Evolutionary conservation across 2,797 vertebrate species (phyloP).

Genomic region (Alcedo atthis): DNA sequence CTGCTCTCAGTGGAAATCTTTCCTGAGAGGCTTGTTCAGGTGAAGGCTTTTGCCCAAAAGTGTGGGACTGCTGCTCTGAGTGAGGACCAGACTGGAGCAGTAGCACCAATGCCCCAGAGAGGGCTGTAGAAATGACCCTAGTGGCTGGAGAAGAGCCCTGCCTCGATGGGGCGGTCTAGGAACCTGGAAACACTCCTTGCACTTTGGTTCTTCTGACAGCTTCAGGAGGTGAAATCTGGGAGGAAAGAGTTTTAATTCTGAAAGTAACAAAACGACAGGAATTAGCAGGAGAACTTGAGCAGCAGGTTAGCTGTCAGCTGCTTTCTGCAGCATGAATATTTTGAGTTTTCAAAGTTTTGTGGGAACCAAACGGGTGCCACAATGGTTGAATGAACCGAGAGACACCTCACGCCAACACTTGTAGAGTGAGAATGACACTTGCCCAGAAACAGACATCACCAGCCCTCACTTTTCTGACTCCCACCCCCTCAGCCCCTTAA

Average conservation of each 20-base stretch:
- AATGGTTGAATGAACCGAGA: slow-evolving; percentile 28
- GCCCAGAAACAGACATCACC: slow-evolving; percentile 9
- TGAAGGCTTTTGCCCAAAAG: background rate
- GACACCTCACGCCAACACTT: slow-evolving; percentile 27
- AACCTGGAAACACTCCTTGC: background rate
- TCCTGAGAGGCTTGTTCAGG: background rate
- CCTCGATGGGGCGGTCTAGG: background rate
- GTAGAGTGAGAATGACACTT: slow-evolving; percentile 19
- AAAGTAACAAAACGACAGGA: background rate
- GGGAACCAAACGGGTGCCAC: background rate
- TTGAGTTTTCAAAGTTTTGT: slow-evolving; percentile 1
- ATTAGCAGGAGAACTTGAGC: background rate
- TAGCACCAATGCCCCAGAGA: background rate
- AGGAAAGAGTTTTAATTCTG: background rate
- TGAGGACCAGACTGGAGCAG: background rate
- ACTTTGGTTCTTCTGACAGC: background rate
- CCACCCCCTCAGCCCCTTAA: background rate
- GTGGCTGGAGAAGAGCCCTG: background rate
- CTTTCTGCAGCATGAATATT: background rate
- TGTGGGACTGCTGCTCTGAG: background rate
- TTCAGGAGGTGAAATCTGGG: background rate
- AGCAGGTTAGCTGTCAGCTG: background rate
- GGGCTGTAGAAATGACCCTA: background rate
- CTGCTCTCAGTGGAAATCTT: background rate
- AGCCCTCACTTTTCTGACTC: slow-evolving; percentile 27